phyloP scores from a whole-genome alignment of 2,888 invertebrate genomes.

The Thymelicus sylvestris region DNA sequence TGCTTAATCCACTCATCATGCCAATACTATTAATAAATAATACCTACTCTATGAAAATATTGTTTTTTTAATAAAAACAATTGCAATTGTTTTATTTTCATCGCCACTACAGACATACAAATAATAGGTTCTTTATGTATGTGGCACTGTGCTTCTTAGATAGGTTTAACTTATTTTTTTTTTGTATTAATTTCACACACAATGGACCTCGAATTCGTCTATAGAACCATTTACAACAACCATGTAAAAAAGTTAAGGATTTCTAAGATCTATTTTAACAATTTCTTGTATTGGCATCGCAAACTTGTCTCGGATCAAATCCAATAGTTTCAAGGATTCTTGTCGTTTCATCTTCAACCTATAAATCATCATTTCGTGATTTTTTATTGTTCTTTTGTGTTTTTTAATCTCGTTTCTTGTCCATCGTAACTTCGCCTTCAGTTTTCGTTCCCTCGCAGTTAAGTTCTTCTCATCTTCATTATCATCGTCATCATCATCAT shows the following conservation, averaged over 20 bases:
- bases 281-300: slow-evolving; percentile 22
- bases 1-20: too few relatives aligned
- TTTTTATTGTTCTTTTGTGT: slow-evolving; percentile 19
- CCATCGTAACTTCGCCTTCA: slow-evolving; percentile 21
- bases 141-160: too few relatives aligned
- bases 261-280: slow-evolving; percentile 18
- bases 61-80: too few relatives aligned
- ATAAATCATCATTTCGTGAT: slow-evolving; percentile 19
- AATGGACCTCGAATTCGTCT: not conserved
- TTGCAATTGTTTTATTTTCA: too few relatives aligned
- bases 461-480: slow-evolving; percentile 11
- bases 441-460: slow-evolving; percentile 4
- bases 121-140: too few relatives aligned
- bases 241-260: not conserved
- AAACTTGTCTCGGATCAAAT: slow-evolving; percentile 22
- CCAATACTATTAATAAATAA: too few relatives aligned
- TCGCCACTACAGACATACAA: too few relatives aligned
- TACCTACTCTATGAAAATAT: too few relatives aligned
- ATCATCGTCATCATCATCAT: slow-evolving; percentile 6
- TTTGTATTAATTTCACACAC: not conserved
- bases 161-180: too few relatives aligned
- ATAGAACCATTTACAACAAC: not conserved
- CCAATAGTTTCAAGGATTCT: slow-evolving; percentile 4
- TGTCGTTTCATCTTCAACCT: slow-evolving; percentile 13
- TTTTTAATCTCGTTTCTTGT: slow-evolving; percentile 16